Conservation (phyloP, 2,888 invertebrate species). For the Diploptera punctata region DNA sequence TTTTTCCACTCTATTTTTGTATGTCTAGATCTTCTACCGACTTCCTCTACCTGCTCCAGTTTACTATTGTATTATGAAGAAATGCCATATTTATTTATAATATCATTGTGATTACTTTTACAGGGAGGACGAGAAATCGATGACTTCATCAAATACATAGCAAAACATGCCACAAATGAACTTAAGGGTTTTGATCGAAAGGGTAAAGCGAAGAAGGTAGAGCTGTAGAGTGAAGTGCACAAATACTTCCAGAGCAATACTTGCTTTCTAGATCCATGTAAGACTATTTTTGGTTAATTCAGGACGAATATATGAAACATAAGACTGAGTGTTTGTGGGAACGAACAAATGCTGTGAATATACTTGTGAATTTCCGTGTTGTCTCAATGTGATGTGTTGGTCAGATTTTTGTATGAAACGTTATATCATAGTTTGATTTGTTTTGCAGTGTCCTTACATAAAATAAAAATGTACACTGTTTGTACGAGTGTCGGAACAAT, state of each 20-base stretch:
- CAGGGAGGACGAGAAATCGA: conserved; percentile 91
- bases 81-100: too few species aligned
- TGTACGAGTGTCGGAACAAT: too few species aligned
- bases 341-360: conserved; percentile 12
- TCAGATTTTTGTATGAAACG: conserved; percentile 9
- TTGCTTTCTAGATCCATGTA: conserved; percentile 3
- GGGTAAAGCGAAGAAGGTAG: conserved; percentile 73
- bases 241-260: conserved; percentile 31
- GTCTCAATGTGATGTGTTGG: neutral
- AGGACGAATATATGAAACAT: neutral
- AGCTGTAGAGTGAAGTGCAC: conserved; percentile 57
- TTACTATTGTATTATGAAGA: too few species aligned
- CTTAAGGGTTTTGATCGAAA: conserved; percentile 87
- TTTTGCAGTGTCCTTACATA: too few species aligned
- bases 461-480: too few species aligned
- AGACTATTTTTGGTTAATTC: conserved; percentile 22
- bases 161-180: conserved; percentile 88
- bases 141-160: conserved; percentile 94
- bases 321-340: neutral
- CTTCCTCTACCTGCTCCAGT: too few species aligned
- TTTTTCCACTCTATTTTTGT: too few species aligned
- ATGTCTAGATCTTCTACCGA: too few species aligned
- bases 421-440: neutral
- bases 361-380: conserved; percentile 8
- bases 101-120: too few species aligned